Conservation (phyloP, 2,113 vertebrate species). For the Perognathus longimembris region DNA sequence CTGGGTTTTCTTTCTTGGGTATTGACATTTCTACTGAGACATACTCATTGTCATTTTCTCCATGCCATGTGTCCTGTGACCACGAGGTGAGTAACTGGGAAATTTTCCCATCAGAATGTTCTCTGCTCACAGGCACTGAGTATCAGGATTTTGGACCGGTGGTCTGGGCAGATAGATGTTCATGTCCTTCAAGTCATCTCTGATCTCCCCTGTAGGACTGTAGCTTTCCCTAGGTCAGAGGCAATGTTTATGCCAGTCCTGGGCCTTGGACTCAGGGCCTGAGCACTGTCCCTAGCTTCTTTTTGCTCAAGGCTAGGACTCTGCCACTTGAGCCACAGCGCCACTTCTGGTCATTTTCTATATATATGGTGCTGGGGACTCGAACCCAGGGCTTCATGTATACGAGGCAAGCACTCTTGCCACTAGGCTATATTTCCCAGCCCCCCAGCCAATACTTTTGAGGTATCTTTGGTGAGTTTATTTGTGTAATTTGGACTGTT, state of each 20-base stretch:
- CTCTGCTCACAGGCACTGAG: neutral
- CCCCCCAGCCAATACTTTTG: neutral
- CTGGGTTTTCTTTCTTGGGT: neutral
- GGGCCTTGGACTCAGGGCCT: too few species aligned
- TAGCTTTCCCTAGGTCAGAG: neutral
- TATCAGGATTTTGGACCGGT: neutral
- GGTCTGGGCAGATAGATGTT: neutral
- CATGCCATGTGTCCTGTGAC: neutral
- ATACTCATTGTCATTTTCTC: neutral
- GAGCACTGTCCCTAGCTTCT: too few species aligned
- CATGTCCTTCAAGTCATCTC: neutral
- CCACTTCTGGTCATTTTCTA: too few species aligned
- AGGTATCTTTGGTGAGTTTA: neutral
- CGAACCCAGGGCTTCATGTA: too few species aligned
- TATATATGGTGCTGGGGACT: too few species aligned
- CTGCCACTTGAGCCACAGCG: too few species aligned
- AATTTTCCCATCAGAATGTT: neutral
- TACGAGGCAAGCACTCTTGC: too few species aligned
- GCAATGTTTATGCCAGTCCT: neutral
- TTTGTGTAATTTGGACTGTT: conserved; percentile 1
- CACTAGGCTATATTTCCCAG: too few species aligned
- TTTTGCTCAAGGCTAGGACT: too few species aligned
- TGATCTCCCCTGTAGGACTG: neutral
- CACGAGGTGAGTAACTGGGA: neutral
- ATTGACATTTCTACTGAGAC: neutral